These are phyloP conservation scores for Callipepla squamata DNA, from an alignment of 2,113 vertebrate species.

Conservation along the genomic window DNA sequence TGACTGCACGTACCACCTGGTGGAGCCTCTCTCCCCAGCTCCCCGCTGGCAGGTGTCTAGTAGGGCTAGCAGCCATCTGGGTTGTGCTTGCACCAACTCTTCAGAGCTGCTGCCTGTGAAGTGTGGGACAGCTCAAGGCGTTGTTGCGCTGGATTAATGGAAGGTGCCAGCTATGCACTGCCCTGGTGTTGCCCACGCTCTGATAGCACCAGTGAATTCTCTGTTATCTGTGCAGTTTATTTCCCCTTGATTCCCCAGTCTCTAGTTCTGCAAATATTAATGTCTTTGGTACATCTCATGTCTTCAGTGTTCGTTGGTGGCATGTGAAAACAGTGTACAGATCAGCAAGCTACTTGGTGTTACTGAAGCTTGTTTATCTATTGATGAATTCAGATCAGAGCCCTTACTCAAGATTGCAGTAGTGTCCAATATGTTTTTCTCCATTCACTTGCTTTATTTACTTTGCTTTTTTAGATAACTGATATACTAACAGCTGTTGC, in stretches of 20 bases:
- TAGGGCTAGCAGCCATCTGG: neutral
- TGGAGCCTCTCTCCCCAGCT: neutral
- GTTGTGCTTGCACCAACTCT: neutral
- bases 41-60: neutral
- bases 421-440: neutral
- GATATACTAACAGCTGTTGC: conserved; percentile 92
- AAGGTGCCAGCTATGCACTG: neutral
- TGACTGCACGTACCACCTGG: neutral
- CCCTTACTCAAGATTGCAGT: neutral
- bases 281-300: neutral
- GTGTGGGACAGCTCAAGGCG: neutral
- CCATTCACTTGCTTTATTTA: neutral
- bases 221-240: rapidly evolving
- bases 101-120: neutral
- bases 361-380: neutral
- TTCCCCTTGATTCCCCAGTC: neutral
- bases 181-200: neutral
- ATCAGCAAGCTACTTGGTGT: neutral
- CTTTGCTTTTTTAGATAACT: conserved; percentile 81
- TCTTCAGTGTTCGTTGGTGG: neutral
- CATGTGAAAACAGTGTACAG: neutral
- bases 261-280: neutral
- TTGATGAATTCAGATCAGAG: neutral
- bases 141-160: neutral
- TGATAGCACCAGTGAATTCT: neutral